Evolutionary conservation across 2,797 vertebrate species (phyloP), one percentile per base, ranked within the genome.

Genomic region (Gouania willdenowi): DNA sequence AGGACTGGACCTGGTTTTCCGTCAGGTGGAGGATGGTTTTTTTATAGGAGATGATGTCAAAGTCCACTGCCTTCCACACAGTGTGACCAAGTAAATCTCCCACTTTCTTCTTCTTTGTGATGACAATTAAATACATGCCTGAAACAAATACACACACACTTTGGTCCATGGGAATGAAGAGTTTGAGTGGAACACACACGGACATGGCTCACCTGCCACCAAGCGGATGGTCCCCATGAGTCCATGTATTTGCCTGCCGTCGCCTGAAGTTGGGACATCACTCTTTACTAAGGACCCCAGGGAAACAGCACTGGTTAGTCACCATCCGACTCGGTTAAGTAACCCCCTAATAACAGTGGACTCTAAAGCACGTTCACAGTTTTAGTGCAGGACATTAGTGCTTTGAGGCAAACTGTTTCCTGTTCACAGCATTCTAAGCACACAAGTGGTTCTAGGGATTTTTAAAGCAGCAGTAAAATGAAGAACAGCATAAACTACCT

Each of bases 21-120:
- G 92, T 98, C 75, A 98, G 88, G 75, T 98, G 95, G 36, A 98
- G 74, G 67, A 98, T 88, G 11, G 95, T 97, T 85, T 94, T 98
- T 77, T 97, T 96, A 54, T 96, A 98, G 26, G 95, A 96, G 58
- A 98, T 90, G 10, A 95, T 77, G 30, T 97, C 92, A 78, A 97
- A 98, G 50, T 95, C 94, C 40, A 87, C 75, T 6, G 92, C 93
- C 82, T 95, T 98, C 95, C 95, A 98, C 56, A 98, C 88, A 25
- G 76, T 77, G 50, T 96, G 93, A 56, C 88, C 91, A 44, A 97
- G 89, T 68, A 96, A 85, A 57, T 96, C 94, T 19, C 95, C 95
- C 59, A 95, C 84, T 81, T 97, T 98, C 61, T 80, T 89, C 86
- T 90, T 98, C 87, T 93, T 94, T n/a, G 93, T 94, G 80, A 98